Conservation (phyloP, 2,888 invertebrate species). For the Ferdinandea cuprea region DNA sequence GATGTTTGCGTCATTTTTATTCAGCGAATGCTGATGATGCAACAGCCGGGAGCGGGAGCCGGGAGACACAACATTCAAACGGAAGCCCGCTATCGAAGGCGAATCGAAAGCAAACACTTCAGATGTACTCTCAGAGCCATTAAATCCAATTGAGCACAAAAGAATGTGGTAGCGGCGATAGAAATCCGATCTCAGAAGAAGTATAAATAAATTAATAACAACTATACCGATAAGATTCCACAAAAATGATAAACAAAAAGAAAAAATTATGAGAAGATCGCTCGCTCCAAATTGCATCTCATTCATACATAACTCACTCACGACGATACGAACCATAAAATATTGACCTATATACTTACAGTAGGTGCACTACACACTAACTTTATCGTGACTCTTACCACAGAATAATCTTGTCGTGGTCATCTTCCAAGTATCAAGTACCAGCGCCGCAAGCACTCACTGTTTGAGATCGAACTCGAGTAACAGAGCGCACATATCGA, state of each 20-base stretch:
- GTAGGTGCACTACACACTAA: constrained; percentile 6
- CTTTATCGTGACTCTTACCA: constrained; percentile 57
- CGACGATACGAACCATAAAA: constrained; percentile 28
- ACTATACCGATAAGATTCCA: constrained; percentile 12
- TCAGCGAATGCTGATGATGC: background rate
- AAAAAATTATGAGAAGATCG: constrained; percentile 47
- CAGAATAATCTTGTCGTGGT: constrained; percentile 68
- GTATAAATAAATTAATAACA: constrained; percentile 3
- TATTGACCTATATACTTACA: constrained; percentile 64
- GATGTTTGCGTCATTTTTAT: background rate
- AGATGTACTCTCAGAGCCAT: background rate
- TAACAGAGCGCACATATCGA: constrained; percentile 37
- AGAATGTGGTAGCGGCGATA: background rate
- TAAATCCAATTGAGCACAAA: constrained; percentile 3
- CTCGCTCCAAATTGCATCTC: constrained; percentile 7
- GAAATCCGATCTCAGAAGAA: background rate
- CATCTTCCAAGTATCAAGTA: constrained; percentile 69
- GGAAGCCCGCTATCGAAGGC: background rate
- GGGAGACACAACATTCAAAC: too few relatives aligned
- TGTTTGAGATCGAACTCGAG: constrained; percentile 49
- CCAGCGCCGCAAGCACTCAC: constrained; percentile 48
- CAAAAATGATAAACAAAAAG: constrained; percentile 24
- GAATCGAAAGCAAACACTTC: background rate
- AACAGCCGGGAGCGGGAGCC: background rate
- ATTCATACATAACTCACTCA: constrained; percentile 28